Evolutionary conservation across 2,888 invertebrate species (phyloP).

Genomic region (Disparrhopalites patrizii): DNA sequence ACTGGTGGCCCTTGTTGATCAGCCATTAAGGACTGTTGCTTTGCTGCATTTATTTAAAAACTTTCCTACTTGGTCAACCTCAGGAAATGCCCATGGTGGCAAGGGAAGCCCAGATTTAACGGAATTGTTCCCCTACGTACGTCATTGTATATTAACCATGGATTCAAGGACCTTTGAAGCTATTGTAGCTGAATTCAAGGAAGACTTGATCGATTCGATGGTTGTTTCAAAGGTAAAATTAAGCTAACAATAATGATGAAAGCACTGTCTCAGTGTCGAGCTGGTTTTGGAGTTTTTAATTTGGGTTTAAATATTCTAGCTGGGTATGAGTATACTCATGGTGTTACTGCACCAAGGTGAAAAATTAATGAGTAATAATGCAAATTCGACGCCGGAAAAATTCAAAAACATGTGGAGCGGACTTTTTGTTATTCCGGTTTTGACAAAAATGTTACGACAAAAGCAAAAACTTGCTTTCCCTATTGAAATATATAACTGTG

Average conservation of each 20-base stretch:
- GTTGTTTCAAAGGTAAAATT: slow-evolving; percentile 18
- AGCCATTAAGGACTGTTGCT: slow-evolving; percentile 33
- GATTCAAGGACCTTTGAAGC: slow-evolving; percentile 6
- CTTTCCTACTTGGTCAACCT: slow-evolving; percentile 36
- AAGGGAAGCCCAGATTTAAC: slow-evolving; percentile 4
- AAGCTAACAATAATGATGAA: too few species aligned
- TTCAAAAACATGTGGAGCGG: slow-evolving; percentile 18
- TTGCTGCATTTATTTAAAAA: slow-evolving; percentile 35
- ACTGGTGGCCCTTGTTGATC: slow-evolving; percentile 40
- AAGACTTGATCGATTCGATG: slow-evolving; percentile 14
- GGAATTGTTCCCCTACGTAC: slow-evolving; percentile 22
- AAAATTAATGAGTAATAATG: slow-evolving; percentile 13
- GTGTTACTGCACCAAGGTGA: slow-evolving; percentile 23
- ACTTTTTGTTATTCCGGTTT: slow-evolving; percentile 9
- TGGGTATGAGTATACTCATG: slow-evolving; percentile 26
- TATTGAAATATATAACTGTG: slow-evolving; percentile 22
- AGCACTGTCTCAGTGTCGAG: too few species aligned
- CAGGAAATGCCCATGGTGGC: background rate
- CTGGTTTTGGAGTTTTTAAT: too few species aligned
- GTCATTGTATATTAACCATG: slow-evolving; percentile 24
- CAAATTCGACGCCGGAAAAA: too few species aligned
- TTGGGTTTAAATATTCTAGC: slow-evolving; percentile 12
- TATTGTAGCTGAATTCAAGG: slow-evolving; percentile 3
- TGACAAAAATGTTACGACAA: background rate
- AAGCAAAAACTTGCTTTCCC: slow-evolving; percentile 14